These are phyloP conservation scores for Gnathochromis pfefferi DNA, from an alignment of 2,113 vertebrate species.

Conservation along the genomic window DNA sequence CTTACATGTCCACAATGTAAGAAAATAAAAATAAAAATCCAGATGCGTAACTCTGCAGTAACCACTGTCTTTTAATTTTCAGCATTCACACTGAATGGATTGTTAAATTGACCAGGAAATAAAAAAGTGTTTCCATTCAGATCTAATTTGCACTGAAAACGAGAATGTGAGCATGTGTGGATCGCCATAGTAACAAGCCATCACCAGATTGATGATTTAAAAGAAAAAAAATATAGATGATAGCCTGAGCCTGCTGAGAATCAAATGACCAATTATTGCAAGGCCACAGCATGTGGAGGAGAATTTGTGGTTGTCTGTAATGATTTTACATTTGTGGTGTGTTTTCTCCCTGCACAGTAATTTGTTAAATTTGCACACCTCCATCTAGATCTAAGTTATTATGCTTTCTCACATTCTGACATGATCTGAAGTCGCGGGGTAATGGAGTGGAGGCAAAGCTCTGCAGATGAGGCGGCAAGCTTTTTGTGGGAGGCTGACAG, in stretches of 20 bases:
- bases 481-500: not conserved
- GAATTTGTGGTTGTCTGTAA: not conserved
- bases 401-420: not conserved
- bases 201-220: not conserved
- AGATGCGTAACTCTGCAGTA: not conserved
- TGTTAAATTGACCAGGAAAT: not conserved
- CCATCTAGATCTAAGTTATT: conserved; percentile 8
- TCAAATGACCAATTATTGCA: conserved; percentile 2
- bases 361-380: not conserved
- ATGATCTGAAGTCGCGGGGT: not conserved
- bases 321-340: not conserved
- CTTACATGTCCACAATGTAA: not conserved
- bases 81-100: not conserved
- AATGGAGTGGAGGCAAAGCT: not conserved
- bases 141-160: conserved; percentile 7
- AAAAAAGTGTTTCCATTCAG: not conserved
- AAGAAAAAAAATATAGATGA: not conserved
- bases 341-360: not conserved
- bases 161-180: not conserved
- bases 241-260: not conserved
- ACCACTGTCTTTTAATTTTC: not conserved
- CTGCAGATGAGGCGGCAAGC: not conserved
- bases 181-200: conserved; percentile 32
- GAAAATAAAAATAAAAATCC: not conserved
- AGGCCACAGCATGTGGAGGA: not conserved